These are phyloP conservation scores for Drosophila hawaiiensis DNA, from an alignment of 2,888 invertebrate genomes.

Conservation along the genomic window DNA sequence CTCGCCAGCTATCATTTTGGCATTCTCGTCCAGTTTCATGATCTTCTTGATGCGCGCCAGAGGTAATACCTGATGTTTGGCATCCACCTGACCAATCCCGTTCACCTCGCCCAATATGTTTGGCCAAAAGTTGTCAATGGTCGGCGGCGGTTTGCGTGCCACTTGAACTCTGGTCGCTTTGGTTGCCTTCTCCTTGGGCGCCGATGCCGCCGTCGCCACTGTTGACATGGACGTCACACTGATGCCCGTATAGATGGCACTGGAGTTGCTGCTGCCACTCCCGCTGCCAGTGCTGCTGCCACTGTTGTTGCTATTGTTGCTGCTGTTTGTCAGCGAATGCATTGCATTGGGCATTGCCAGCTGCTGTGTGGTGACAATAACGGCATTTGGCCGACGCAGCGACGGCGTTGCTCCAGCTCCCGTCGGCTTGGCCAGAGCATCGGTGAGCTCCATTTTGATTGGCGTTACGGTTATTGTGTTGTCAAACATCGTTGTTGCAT, in stretches of 20 bases:
- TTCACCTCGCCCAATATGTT: conserved; percentile 93
- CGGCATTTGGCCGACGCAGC: conserved; percentile 57
- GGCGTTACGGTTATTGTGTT: conserved; percentile 74
- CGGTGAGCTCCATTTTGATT: conserved; percentile 64
- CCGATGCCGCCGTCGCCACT: conserved; percentile 21
- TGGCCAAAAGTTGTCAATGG: conserved; percentile 93
- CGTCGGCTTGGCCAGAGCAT: conserved; percentile 47
- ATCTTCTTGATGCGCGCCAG: conserved; percentile 99
- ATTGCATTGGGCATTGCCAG: conserved; percentile 43
- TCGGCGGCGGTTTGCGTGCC: conserved; percentile 84
- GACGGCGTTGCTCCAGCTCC: conserved; percentile 27
- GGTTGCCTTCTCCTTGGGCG: conserved; percentile 70
- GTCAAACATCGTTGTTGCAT: conserved; percentile 68
- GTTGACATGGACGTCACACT: conserved; percentile 49
- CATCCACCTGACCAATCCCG: conserved; percentile 91
- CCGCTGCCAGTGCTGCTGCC: conserved; percentile 21
- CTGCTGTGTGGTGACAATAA: conserved; percentile 55
- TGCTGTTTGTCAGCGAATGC: conserved; percentile 40
- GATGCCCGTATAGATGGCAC: conserved; percentile 39
- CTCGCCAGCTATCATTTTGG: conserved; percentile 99
- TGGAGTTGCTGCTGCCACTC: conserved; percentile 22
- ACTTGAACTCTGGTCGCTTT: conserved; percentile 63
- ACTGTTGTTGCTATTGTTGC: conserved; percentile 21
- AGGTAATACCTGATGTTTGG: conserved; percentile 97
- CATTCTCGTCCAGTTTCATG: conserved; percentile 99